These are phyloP conservation scores for Cheilosia grossa DNA, from an alignment of 2,888 invertebrate genomes.

Conservation along the genomic window DNA sequence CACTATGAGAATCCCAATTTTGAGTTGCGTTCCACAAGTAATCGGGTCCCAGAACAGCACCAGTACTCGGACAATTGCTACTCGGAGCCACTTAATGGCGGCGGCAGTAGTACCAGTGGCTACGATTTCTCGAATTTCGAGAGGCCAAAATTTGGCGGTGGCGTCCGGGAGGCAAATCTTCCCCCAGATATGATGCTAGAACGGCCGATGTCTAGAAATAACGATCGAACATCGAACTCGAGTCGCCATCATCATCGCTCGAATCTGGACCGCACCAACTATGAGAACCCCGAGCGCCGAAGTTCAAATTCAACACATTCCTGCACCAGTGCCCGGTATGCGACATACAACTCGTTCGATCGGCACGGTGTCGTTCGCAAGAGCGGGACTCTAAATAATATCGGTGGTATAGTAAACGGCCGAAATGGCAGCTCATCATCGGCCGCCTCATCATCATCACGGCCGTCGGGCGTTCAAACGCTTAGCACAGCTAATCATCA, in stretches of 20 bases:
- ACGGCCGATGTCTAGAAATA: constrained; percentile 57
- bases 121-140: constrained; percentile 86
- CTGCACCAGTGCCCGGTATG: constrained; percentile 78
- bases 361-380: constrained; percentile 81
- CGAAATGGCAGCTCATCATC: constrained; percentile 75
- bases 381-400: constrained; percentile 82
- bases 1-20: constrained; percentile 84
- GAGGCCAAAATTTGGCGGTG: constrained; percentile 84
- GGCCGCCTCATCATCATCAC: constrained; percentile 74
- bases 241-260: constrained; percentile 69
- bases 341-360: constrained; percentile 82
- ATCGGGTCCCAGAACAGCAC: constrained; percentile 65
- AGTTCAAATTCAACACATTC: constrained; percentile 82
- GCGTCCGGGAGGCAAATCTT: constrained; percentile 43
- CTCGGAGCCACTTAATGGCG: constrained; percentile 80
- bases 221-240: constrained; percentile 63
- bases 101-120: constrained; percentile 79
- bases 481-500: constrained; percentile 76
- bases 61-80: constrained; percentile 80
- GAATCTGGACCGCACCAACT: constrained; percentile 78
- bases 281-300: constrained; percentile 80
- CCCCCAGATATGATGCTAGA: constrained; percentile 59
- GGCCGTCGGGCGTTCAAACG: constrained; percentile 77
- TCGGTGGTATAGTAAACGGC: constrained; percentile 76
- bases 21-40: constrained; percentile 78